Evolutionary conservation across 2,113 vertebrate genomes (phyloP).

Genomic region (Takifugu flavidus): DNA sequence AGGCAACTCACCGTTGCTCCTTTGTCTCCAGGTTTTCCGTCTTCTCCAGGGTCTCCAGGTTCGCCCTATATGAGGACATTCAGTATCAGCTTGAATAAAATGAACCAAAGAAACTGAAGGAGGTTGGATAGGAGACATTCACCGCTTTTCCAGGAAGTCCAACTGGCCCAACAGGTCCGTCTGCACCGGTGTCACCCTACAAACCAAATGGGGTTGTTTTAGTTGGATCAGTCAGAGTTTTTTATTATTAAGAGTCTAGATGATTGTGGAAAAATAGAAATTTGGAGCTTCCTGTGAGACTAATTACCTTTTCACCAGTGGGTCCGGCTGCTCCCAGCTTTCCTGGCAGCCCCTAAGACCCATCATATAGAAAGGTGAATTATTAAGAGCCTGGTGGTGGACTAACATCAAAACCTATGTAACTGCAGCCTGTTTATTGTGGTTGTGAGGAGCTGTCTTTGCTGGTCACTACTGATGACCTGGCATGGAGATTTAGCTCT

Average conservation of each 20-base stretch:
- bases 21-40: slow-evolving; percentile 70
- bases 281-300: too few relatives aligned
- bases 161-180: slow-evolving; percentile 64
- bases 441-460: not conserved
- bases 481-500: too few relatives aligned
- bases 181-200: slow-evolving; percentile 71
- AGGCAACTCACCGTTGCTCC: slow-evolving; percentile 67
- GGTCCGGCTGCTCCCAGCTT: slow-evolving; percentile 69
- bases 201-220: slow-evolving; percentile 1
- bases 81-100: too few relatives aligned
- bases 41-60: slow-evolving; percentile 63
- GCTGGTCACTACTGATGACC: too few relatives aligned
- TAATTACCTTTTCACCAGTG: slow-evolving; percentile 69
- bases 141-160: slow-evolving; percentile 76
- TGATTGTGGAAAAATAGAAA: too few relatives aligned
- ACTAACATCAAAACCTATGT: not conserved
- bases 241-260: too few relatives aligned
- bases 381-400: not conserved
- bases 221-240: not conserved
- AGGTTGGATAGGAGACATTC: slow-evolving; percentile 18
- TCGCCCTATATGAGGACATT: slow-evolving; percentile 59
- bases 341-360: slow-evolving; percentile 76
- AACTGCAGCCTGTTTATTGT: not conserved
- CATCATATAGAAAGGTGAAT: slow-evolving; percentile 2
- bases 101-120: not conserved